Evolutionary conservation across 2,113 vertebrate species (phyloP).

Genomic region (Bubo bubo): DNA sequence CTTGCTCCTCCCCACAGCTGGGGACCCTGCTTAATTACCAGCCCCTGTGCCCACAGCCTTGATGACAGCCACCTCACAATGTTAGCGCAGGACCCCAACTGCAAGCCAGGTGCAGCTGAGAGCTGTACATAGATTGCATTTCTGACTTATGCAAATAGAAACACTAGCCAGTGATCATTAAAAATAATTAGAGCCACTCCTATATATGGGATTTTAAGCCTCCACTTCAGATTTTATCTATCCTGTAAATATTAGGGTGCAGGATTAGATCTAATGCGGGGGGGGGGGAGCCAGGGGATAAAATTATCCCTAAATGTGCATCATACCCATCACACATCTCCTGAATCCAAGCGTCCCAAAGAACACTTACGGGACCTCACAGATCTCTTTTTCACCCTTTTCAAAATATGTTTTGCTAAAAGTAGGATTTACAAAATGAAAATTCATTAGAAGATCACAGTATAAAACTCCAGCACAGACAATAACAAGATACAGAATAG

Average conservation of each 20-base stretch:
- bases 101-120: background rate
- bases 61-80: background rate
- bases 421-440: background rate
- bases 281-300: fast-evolving
- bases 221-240: background rate
- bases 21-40: background rate
- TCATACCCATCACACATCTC: background rate
- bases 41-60: background rate
- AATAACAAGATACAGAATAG: background rate
- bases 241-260: background rate
- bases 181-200: background rate
- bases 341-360: background rate
- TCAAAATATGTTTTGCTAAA: background rate
- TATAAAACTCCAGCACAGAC: background rate
- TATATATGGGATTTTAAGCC: background rate
- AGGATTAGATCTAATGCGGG: background rate
- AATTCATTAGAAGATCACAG: background rate
- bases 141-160: background rate
- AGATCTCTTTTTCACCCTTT: background rate
- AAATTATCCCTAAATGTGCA: background rate
- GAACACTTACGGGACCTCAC: background rate
- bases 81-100: background rate
- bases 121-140: background rate
- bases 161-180: background rate
- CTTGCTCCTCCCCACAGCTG: background rate